Evolutionary conservation across 2,888 invertebrate genomes (phyloP).

Genomic region (Cheilosia impressa): DNA sequence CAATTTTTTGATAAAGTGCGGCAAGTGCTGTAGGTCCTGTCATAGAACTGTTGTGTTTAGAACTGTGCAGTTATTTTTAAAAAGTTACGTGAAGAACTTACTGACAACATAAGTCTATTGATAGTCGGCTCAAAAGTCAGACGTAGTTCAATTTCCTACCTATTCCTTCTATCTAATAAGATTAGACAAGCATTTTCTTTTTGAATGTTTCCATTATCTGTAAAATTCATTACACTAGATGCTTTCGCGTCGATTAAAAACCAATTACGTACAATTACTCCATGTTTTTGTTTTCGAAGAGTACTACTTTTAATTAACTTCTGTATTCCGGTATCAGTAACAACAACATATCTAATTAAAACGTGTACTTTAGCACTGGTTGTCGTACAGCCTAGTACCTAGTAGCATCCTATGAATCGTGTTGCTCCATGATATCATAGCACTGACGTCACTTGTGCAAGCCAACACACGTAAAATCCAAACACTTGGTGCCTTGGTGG

Average conservation of each 20-base stretch:
- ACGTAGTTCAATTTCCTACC: too few species aligned
- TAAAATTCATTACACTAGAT: background rate
- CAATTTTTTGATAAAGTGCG: too few species aligned
- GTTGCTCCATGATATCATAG: constrained; percentile 60
- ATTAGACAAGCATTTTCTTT: background rate
- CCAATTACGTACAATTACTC: constrained; percentile 46
- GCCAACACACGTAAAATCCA: constrained; percentile 21
- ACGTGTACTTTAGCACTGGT: constrained; percentile 23
- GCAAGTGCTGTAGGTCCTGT: too few species aligned
- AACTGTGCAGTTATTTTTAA: too few species aligned
- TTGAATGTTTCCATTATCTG: background rate
- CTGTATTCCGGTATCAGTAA: constrained; percentile 41
- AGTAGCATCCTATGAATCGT: background rate
- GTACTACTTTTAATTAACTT: constrained; percentile 34
- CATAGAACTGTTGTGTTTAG: too few species aligned
- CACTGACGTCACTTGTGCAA: constrained; percentile 66
- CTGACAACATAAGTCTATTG: too few species aligned
- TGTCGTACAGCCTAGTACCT: constrained; percentile 1
- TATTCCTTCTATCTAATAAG: too few species aligned
- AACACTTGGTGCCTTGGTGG: background rate
- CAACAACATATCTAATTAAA: constrained; percentile 27
- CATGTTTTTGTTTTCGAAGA: constrained; percentile 3
- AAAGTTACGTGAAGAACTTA: too few species aligned
- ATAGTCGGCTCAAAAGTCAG: too few species aligned
- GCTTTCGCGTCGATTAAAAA: constrained; percentile 57